These are phyloP conservation scores for Ophthalmotilapia sp. DNA, from an alignment of 2,113 vertebrate species.

Conservation along the genomic window DNA sequence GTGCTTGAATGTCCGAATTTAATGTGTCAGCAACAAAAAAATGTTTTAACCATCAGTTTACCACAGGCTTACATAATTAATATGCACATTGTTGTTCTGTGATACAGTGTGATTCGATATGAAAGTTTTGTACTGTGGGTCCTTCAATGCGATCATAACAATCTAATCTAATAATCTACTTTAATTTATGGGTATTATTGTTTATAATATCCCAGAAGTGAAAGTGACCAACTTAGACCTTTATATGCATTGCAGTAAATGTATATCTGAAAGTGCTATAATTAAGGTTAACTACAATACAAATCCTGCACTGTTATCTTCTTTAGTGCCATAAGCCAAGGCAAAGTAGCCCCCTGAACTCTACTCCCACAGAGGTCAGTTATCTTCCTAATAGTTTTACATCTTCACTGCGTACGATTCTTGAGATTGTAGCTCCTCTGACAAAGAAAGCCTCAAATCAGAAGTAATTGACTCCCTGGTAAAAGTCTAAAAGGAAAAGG, in stretches of 20 bases:
- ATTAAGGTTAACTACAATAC: neutral
- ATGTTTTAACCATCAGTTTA: neutral
- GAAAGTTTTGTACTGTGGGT: neutral
- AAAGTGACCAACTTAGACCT: neutral
- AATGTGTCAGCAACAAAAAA: neutral
- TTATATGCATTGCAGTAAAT: neutral
- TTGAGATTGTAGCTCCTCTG: neutral
- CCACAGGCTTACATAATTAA: neutral
- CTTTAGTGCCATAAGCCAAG: neutral
- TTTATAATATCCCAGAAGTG: neutral
- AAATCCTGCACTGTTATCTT: neutral
- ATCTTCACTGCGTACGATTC: neutral
- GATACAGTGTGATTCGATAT: neutral
- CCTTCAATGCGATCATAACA: rapidly evolving
- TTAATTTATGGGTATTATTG: neutral
- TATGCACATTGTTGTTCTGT: neutral
- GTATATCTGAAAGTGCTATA: neutral
- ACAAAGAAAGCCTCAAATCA: neutral
- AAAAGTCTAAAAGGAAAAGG: neutral
- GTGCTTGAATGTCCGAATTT: rapidly evolving
- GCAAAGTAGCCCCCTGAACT: neutral
- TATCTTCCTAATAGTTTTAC: neutral
- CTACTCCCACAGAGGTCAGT: neutral
- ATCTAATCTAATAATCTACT: neutral
- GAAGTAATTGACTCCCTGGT: neutral